Conservation (phyloP, 2,113 vertebrate genomes). For the Entelurus aequoreus region DNA sequence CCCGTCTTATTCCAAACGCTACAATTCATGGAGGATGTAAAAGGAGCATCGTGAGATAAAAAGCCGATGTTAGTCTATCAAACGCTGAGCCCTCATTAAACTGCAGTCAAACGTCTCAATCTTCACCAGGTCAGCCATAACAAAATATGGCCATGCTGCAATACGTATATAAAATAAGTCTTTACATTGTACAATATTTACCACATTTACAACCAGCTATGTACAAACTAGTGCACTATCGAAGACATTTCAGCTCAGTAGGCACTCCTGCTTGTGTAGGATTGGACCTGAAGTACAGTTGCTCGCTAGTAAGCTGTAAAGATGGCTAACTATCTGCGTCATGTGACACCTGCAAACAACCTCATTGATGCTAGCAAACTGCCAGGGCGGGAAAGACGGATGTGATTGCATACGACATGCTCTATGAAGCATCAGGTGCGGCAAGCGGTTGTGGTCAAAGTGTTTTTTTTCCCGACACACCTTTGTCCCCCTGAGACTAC, state of each 20-base stretch:
- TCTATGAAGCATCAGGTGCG: conserved; percentile 22
- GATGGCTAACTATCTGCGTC: too few species aligned
- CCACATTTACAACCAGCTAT: conserved; percentile 72
- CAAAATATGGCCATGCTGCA: conserved; percentile 70
- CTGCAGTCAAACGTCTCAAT: conserved; percentile 30
- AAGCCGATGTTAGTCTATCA: conserved; percentile 1
- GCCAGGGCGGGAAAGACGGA: conserved; percentile 26
- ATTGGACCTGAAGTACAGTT: conserved; percentile 26
- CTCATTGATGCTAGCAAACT: conserved; percentile 1
- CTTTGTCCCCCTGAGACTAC: conserved; percentile 48
- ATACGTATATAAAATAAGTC: conserved; percentile 77
- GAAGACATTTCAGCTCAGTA: neutral
- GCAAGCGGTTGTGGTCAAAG: conserved; percentile 35
- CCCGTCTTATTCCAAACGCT: neutral
- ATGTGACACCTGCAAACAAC: conserved; percentile 26
- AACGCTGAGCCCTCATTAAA: conserved; percentile 22
- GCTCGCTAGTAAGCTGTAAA: conserved; percentile 30
- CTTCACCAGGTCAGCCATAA: conserved; percentile 48
- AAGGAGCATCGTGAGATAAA: neutral
- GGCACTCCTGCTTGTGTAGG: conserved; percentile 3
- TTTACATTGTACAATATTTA: conserved; percentile 76
- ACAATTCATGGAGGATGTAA: neutral
- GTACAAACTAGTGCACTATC: conserved; percentile 36
- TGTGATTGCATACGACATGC: conserved; percentile 45
- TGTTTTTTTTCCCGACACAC: conserved; percentile 42